Evolutionary conservation across 2,888 invertebrate genomes (phyloP).

Genomic region (Allacma fusca): DNA sequence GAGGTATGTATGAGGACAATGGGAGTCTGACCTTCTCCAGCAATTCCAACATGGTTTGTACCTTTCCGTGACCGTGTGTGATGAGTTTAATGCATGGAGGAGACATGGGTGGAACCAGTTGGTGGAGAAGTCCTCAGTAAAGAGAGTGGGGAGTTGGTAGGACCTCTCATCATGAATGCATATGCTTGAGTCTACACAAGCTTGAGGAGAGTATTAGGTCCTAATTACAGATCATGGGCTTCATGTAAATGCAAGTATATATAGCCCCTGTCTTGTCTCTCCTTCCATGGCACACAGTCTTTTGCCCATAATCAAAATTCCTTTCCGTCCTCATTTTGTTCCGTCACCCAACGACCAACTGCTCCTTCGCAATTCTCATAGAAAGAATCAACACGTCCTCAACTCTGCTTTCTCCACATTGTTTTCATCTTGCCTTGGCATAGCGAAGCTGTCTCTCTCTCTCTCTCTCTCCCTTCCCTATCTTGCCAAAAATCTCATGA

Average conservation of each 20-base stretch:
- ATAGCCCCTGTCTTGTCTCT: constrained; percentile 17
- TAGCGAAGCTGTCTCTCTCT: not conserved
- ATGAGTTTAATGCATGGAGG: constrained; percentile 1
- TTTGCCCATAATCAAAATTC: constrained; percentile 32
- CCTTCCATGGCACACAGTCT: not conserved
- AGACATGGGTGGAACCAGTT: not conserved
- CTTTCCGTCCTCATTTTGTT: constrained; percentile 20
- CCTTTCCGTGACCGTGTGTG: constrained; percentile 14
- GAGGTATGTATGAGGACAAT: not conserved
- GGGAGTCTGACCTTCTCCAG: not conserved
- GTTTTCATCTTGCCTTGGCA: constrained; percentile 13
- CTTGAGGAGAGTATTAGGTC: constrained; percentile 26
- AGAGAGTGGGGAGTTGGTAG: not conserved
- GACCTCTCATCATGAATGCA: constrained; percentile 21
- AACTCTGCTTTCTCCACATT: constrained; percentile 13
- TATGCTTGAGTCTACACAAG: constrained; percentile 16
- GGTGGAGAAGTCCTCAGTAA: not conserved
- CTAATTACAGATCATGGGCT: constrained; percentile 38
- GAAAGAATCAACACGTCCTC: constrained; percentile 20
- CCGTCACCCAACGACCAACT: constrained; percentile 3
- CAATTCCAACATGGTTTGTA: constrained; percentile 4
- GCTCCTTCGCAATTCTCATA: constrained; percentile 17
- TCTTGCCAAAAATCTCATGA: constrained; percentile 16
- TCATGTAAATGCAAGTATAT: constrained; percentile 33
- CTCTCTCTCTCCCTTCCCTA: not conserved